These are phyloP conservation scores for Poeciliopsis turrubarensis DNA, from an alignment of 2,113 vertebrate genomes.

Conservation along the genomic window DNA sequence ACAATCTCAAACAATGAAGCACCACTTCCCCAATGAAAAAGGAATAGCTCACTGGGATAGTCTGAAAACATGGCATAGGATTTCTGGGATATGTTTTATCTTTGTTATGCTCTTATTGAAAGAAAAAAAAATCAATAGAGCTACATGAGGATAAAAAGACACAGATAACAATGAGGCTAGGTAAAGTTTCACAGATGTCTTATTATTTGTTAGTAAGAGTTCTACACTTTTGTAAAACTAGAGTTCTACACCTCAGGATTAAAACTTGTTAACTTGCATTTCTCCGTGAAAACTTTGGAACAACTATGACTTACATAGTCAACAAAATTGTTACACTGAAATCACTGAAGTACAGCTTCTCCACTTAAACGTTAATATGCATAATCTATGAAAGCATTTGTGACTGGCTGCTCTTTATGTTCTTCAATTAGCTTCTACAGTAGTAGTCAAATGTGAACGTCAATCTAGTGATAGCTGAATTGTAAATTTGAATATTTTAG, in stretches of 20 bases:
- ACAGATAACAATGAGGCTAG: slow-evolving; percentile 64
- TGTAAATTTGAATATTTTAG: neutral
- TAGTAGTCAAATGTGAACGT: slow-evolving; percentile 43
- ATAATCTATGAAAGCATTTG: slow-evolving; percentile 41
- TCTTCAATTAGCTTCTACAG: slow-evolving; percentile 28
- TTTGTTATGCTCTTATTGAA: slow-evolving; percentile 64
- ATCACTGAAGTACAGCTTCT: slow-evolving; percentile 34
- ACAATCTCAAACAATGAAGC: slow-evolving; percentile 67
- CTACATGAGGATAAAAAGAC: slow-evolving; percentile 55
- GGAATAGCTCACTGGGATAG: slow-evolving; percentile 66
- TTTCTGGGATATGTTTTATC: slow-evolving; percentile 69
- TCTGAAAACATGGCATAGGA: slow-evolving; percentile 56
- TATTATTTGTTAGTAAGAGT: slow-evolving; percentile 57
- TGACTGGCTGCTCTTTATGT: slow-evolving; percentile 49
- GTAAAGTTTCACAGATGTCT: slow-evolving; percentile 62
- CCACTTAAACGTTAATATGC: slow-evolving; percentile 55
- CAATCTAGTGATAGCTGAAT: too few species aligned
- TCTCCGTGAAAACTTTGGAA: slow-evolving; percentile 48
- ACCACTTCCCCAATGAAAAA: slow-evolving; percentile 60
- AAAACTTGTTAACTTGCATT: slow-evolving; percentile 63
- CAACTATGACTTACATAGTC: slow-evolving; percentile 20
- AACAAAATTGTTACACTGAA: slow-evolving; percentile 32
- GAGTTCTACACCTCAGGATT: slow-evolving; percentile 65
- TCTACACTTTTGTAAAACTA: slow-evolving; percentile 54
- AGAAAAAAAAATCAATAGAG: slow-evolving; percentile 69